Evolutionary conservation across 2,888 invertebrate species (phyloP).

Genomic region (Lasioglossum morio): DNA sequence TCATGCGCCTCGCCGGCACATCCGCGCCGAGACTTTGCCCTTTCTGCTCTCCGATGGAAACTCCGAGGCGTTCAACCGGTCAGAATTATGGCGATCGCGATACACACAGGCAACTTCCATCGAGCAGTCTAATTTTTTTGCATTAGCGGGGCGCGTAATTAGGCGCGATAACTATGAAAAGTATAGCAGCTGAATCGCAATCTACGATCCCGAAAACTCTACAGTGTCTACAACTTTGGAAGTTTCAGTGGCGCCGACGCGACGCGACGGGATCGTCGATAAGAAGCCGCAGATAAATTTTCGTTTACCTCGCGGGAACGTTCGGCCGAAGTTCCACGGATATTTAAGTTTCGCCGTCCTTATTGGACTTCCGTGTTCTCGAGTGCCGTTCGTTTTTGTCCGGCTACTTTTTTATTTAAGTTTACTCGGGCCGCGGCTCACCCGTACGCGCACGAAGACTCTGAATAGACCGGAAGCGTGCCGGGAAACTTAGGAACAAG

Average conservation of each 20-base stretch:
- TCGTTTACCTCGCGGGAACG: neutral
- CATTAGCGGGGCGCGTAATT: too few species aligned
- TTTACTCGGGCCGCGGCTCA: neutral
- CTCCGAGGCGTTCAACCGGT: neutral
- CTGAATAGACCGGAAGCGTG: constrained; percentile 13
- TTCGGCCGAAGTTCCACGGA: constrained; percentile 2
- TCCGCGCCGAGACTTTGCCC: constrained; percentile 16
- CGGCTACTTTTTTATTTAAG: constrained; percentile 18
- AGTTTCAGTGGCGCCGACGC: too few species aligned
- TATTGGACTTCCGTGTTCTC: neutral
- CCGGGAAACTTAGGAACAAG: constrained; percentile 16
- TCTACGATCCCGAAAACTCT: neutral
- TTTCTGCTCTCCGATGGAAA: constrained; percentile 12
- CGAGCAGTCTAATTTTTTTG: too few species aligned
- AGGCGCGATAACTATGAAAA: too few species aligned
- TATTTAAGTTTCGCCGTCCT: neutral
- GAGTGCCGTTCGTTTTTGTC: constrained; percentile 12
- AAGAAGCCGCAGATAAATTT: neutral
- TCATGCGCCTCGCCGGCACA: neutral
- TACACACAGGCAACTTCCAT: too few species aligned
- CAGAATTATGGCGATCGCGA: neutral
- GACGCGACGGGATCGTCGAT: too few species aligned
- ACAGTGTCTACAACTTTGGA: neutral
- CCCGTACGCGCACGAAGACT: neutral
- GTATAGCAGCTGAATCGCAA: too few species aligned